Evolutionary conservation across 2,797 vertebrate genomes (phyloP), one percentile per base, ranked within the genome.

Genomic region (Harpagifer antarcticus): DNA sequence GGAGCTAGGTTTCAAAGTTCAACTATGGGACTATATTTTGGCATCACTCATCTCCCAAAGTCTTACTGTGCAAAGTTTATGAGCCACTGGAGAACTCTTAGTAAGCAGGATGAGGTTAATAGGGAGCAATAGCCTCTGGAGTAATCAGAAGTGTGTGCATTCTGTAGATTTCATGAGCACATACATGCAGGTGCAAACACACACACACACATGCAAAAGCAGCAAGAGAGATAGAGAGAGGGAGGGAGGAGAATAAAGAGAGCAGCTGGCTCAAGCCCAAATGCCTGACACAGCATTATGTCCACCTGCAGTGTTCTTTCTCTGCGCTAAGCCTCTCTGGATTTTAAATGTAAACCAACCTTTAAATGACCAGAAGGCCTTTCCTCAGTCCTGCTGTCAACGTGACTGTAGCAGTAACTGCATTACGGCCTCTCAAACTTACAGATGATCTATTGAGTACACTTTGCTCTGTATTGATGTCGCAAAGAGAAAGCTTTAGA

Each of bases 71-170:
- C 42, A 40, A 87, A 77, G 77, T 88, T 85, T 90, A 85, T 72
- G 80, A 88, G 88, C 73, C 82, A 78, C 74, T 31, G 31, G 68
- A 76, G 81, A 70, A 84, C 81, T 79, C 83, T 76, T 78, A 82
- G 81, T 70, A 64, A 59, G 76, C 82, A 88, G 83, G 78, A 63
- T 71, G 66, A 74, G 91, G 90, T 92, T 91, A 94, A 93, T 92
- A 78, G 87, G 83, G 86, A 80, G 84, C 83, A 84, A 59, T 27
- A 80, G 77, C 80, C 79, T 79, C 77, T 57, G 60, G 82, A 73
- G 79, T 89, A 90, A 90, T 89, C 76, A 89, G 72, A 76, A 63
- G 68, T 77, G 68, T 78, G 83, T 85, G 70, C 73, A 73, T 84
- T 89, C 66, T 79, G 67, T 81, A 64, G 59, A 78, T 74, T 74